These are phyloP conservation scores for Stomorhina lunata DNA, from an alignment of 2,888 invertebrate genomes.

Conservation along the genomic window DNA sequence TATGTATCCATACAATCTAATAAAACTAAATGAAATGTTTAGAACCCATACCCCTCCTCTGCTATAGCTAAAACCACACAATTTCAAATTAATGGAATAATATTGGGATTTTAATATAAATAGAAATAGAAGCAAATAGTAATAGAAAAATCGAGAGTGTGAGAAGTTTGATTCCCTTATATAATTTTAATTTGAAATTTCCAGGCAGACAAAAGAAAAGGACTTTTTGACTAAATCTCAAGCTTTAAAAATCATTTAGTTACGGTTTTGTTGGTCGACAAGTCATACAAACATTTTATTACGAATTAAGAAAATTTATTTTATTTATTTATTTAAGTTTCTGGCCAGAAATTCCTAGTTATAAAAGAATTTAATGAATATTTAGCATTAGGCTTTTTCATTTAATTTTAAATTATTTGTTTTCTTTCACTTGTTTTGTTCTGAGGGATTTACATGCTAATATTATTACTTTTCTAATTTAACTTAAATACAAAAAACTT, in stretches of 20 bases:
- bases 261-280: conserved; percentile 13
- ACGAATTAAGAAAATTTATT: conserved; percentile 11
- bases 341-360: too few relatives aligned
- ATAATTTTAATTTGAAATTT: not conserved
- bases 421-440: not conserved
- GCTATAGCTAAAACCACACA: not conserved
- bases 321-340: too few relatives aligned
- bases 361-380: conserved; percentile 54
- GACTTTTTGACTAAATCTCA: not conserved
- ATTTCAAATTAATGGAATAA: not conserved
- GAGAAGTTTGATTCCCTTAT: not conserved
- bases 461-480: not conserved
- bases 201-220: not conserved
- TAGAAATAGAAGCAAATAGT: too few relatives aligned
- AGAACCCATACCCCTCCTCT: too few relatives aligned
- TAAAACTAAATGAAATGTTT: not conserved
- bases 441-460: not conserved
- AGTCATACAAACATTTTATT: conserved; percentile 9
- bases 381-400: conserved; percentile 23
- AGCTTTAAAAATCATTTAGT: conserved; percentile 2
- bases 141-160: too few relatives aligned
- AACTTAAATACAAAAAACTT: not conserved
- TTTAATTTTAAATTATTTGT: not conserved
- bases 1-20: not conserved
- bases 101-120: not conserved